Conservation (phyloP, 2,113 vertebrate species). For the Cololabis saira region DNA sequence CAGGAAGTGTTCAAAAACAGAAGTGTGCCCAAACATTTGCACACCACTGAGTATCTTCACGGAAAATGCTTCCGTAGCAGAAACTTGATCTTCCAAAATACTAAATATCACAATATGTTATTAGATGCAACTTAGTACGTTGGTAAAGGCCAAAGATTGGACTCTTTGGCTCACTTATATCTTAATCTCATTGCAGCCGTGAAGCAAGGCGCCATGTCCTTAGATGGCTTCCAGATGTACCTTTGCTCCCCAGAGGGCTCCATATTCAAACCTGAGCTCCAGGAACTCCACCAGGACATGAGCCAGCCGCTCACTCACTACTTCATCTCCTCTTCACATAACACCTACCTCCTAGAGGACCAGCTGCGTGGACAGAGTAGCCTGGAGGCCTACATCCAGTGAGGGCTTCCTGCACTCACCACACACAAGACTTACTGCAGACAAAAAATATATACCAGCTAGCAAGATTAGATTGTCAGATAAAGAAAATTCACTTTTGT, state of each 20-base stretch:
- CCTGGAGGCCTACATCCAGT: slow-evolving; percentile 95
- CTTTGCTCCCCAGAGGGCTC: slow-evolving; percentile 91
- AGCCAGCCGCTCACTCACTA: slow-evolving; percentile 91
- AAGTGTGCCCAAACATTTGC: no score
- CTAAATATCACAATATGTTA: no score
- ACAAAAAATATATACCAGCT: no score
- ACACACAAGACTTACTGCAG: no score
- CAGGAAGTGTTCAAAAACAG: no score
- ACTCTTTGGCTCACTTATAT: not conserved
- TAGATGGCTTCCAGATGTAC: slow-evolving; percentile 92
- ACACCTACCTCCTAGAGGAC: slow-evolving; percentile 94
- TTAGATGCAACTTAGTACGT: no score
- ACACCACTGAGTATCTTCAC: no score
- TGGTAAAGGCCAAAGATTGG: no score
- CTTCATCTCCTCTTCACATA: slow-evolving; percentile 96
- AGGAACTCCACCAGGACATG: slow-evolving; percentile 89
- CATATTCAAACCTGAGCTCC: slow-evolving; percentile 85
- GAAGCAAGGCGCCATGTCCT: slow-evolving; percentile 80
- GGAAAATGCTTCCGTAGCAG: no score
- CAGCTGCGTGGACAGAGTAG: slow-evolving; percentile 95
- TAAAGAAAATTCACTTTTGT: no score
- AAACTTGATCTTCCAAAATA: no score
- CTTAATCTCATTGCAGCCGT: slow-evolving; percentile 53
- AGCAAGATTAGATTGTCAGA: no score
- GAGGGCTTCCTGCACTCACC: slow-evolving; percentile 15